Conservation (phyloP, 2,888 invertebrate species). For the Dasypogon diadema region DNA sequence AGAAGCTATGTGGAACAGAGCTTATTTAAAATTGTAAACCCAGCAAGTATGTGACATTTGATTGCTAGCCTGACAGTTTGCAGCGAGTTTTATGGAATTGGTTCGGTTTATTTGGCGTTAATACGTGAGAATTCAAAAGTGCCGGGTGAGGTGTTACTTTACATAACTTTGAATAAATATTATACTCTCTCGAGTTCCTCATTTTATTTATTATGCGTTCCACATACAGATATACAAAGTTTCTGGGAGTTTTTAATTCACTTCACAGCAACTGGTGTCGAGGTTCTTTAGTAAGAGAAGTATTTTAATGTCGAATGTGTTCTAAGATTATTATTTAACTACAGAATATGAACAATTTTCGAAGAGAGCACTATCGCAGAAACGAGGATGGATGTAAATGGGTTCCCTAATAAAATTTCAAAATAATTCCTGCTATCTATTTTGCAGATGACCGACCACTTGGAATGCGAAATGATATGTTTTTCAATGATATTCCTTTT, state of each 20-base stretch:
- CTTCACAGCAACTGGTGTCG: not conserved
- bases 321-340: not conserved
- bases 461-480: not conserved
- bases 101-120: too few relatives aligned
- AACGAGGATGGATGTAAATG: not conserved
- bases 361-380: not conserved
- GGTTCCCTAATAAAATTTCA: not conserved
- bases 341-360: slow-evolving; percentile 15
- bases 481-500: not conserved
- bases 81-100: not conserved
- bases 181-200: not conserved
- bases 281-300: not conserved
- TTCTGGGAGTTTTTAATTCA: not conserved
- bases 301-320: not conserved
- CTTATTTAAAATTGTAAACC: too few relatives aligned
- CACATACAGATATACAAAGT: slow-evolving; percentile 18
- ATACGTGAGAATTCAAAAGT: too few relatives aligned
- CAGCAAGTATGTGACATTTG: too few relatives aligned
- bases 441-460: not conserved
- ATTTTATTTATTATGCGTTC: slow-evolving; percentile 22
- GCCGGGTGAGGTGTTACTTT: slow-evolving; percentile 9
- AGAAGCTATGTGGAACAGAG: too few relatives aligned
- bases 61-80: too few relatives aligned
- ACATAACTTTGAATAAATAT: not conserved
- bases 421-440: not conserved